Base-by-base conservation (phyloP, 2,797 vertebrate species). In the Tragopan temminckii region DNA sequence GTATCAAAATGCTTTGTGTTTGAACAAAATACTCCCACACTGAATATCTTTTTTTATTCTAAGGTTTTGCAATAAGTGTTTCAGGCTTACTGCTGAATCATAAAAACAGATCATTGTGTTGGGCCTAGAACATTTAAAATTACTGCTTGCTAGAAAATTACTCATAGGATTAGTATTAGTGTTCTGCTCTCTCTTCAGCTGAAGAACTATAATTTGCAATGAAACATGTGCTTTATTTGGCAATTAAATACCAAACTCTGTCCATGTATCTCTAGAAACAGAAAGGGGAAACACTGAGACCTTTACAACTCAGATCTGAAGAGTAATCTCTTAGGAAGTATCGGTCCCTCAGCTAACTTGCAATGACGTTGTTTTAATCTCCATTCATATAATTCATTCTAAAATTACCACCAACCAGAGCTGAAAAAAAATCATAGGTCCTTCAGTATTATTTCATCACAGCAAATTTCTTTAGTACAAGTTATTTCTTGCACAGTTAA, bases 31-130 rank as follows among this genome's bases (percentile, higher is more conserved):
- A 96, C 95, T 97, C 94, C 96, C 95, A 97, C 96, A 79, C 81
- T 68, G 91, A 95, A 81, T 91, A 97, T 93, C 96, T 97, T 93
- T 88, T 84, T 94, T 96, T 87, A 91, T 80, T 91, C 80, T 94
- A 95, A 97, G 94, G 87, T 97, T 96, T 96, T 95, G 95, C 95
- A 96, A 45, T 94, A 96, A 95, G 63, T 80, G 83, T 97, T 97
- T 97, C 86, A 94, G 80, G 89, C 87, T 95, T 94, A 85, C 70
- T 87, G 83, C 74, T 97, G 97, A 98, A 97, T 97, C 97, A 98
- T 92, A 94, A 96, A 88, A 90, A 93, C 93, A 95, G 80, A 97
- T 97, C 94, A 97, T 95, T 97, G 96, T 97, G 97, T 97, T 97
- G 95, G 90, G 94, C 85, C 97, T 95, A 95, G 94, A 96, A 95